Conservation (phyloP, 1,140 invertebrate genomes). For the Temnothorax longispinosus region DNA sequence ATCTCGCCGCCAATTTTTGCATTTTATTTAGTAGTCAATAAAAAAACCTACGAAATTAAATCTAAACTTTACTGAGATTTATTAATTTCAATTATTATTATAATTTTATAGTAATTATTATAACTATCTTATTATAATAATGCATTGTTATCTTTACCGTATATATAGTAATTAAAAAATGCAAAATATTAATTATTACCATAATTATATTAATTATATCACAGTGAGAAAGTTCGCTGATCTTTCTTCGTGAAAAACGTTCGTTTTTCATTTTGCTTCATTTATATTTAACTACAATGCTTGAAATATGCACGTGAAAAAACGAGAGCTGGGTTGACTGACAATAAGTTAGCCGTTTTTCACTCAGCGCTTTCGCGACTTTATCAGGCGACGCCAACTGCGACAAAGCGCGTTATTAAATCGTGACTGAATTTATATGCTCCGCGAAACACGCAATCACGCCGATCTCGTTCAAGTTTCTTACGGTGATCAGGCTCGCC, state of each 20-base stretch:
- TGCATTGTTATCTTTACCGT: too few species aligned
- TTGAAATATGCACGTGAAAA: conserved; percentile 42
- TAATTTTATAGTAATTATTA: neutral
- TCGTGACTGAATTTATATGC: conserved; percentile 39
- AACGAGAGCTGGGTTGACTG: conserved; percentile 29
- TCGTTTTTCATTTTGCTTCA: neutral
- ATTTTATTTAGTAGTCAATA: neutral
- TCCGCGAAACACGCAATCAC: neutral
- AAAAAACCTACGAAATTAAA: neutral
- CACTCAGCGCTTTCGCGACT: conserved; percentile 40
- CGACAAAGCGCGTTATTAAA: conserved; percentile 45
- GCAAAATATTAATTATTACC: neutral
- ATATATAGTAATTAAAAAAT: neutral
- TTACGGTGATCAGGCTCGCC: neutral
- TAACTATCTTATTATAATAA: neutral
- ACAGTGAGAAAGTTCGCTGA: neutral
- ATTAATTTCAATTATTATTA: neutral
- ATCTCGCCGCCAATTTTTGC: neutral
- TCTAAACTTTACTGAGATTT: neutral
- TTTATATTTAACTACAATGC: conserved; percentile 32
- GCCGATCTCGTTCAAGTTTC: neutral
- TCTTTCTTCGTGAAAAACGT: neutral
- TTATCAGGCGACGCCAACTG: conserved; percentile 35
- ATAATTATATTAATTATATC: conserved; percentile 20
- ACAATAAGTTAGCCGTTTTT: conserved; percentile 39